phyloP scores from a whole-genome alignment of 2,888 invertebrate species.

The Tricholauxania praeusta region DNA sequence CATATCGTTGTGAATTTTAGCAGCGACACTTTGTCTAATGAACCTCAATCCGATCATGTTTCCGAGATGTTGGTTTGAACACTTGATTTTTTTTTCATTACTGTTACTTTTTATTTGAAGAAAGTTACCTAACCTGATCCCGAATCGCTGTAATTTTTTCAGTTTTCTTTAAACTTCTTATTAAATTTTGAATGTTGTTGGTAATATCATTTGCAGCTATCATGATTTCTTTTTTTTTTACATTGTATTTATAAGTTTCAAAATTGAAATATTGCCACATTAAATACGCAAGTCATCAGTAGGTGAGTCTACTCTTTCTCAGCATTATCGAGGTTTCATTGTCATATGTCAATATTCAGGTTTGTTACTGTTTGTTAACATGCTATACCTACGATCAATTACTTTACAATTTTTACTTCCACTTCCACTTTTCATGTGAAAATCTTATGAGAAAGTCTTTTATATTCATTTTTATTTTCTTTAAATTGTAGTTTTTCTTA shows the following conservation, averaged over 20 bases:
- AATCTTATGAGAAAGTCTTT: neutral
- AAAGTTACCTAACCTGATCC: constrained; percentile 44
- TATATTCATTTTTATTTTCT: neutral
- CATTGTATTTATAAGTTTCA: too few species aligned
- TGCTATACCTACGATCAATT: neutral
- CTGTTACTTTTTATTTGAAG: constrained; percentile 28
- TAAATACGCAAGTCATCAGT: too few species aligned
- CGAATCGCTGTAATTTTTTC: constrained; percentile 13
- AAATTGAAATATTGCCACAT: too few species aligned
- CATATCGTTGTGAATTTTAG: neutral
- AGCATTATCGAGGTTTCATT: constrained; percentile 15
- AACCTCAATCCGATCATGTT: constrained; percentile 42
- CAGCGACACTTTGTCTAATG: constrained; percentile 35
- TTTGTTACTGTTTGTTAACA: neutral
- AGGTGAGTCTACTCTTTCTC: constrained; percentile 16
- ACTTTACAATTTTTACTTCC: constrained; percentile 14
- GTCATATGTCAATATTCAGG: constrained; percentile 17
- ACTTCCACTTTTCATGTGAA: constrained; percentile 11
- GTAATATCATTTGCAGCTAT: neutral
- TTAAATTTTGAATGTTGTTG: neutral
- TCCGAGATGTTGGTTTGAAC: constrained; percentile 17
- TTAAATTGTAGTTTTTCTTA: neutral
- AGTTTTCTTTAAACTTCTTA: neutral
- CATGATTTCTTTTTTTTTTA: too few species aligned
- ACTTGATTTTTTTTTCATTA: neutral